Evolutionary conservation across 2,113 vertebrate species (phyloP), one percentile per base, ranked within the genome.

Genomic region (Hiodon tergisus): DNA sequence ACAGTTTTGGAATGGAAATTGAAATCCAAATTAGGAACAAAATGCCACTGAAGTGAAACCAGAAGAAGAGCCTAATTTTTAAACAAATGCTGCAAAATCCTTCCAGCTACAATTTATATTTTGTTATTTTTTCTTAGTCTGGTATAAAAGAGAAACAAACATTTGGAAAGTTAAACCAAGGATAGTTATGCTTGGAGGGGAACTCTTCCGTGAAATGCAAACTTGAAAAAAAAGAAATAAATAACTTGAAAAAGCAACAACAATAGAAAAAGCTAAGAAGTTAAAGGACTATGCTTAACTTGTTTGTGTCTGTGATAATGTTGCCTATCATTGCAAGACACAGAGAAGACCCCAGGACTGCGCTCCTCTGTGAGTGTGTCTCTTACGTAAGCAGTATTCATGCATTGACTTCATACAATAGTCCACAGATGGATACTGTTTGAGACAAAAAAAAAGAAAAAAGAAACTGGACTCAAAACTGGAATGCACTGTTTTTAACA

Each of bases 31-130:
- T 31, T 46, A 8, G 62, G 47, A 65, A 65, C 10, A 46, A 7
- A 48, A 46, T 3, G 63, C 8, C 46, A 47, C 16, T n/a, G 46
- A 63, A 6, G 5, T 63, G 61, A 6, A 16, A n/a, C 46, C 13
- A 63, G 46, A 66, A 47, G 17, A 5, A 31, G 61, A 16, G 11
- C 14, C 31, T 53, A 51, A 57, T 69, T 69, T 76, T 70, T 31
- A 81, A 77, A 74, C 3, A 47, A 31, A 83, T 82, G 80, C 77
- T 82, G 78, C 84, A 82, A 78, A 79, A 78, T 77, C 48, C 51
- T 74, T 72, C 17, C 17, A 76, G 74, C 70, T 63, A 58, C 61
- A n/a, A 63, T 46, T 76, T 80, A 16, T 71, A 66, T 81, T 81
- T 17, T 53, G 63, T 72, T 50, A 67, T 14, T 60, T 76, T 61